A percentile compares a stretch with the other conserved stretches of the same genome.
Evolutionary conservation across 2,113 vertebrate genomes (phyloP).

Genomic region (Rissa tridactyla): DNA sequence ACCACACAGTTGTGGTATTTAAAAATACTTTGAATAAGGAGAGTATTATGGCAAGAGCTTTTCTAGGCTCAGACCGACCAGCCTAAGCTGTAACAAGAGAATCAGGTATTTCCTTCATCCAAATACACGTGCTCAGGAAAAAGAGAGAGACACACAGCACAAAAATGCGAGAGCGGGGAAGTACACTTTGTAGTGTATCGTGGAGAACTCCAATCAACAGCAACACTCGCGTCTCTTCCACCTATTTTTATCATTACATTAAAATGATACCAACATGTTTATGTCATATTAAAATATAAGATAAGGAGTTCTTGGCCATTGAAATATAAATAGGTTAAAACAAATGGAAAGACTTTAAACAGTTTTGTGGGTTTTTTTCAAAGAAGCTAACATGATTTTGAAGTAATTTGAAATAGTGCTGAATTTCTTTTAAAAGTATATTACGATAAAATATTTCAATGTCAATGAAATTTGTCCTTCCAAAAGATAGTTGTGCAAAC

Average conservation of each 20-base stretch:
- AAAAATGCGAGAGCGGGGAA: neutral
- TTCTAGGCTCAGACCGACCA: neutral
- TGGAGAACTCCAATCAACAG: neutral
- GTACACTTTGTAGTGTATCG: neutral
- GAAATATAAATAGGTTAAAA: neutral
- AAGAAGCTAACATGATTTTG: neutral
- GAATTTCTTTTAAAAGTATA: neutral
- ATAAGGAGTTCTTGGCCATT: neutral
- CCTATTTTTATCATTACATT: neutral
- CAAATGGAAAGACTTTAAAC: neutral
- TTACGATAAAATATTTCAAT: neutral
- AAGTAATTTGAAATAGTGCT: neutral
- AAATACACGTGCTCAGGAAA: neutral
- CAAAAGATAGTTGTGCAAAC: neutral
- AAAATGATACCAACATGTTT: neutral
- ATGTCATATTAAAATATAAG: neutral
- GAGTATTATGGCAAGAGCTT: neutral
- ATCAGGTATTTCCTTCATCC: neutral
- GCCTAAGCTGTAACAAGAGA: neutral
- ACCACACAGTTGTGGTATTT: neutral
- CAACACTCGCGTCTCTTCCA: neutral
- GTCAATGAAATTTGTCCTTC: neutral
- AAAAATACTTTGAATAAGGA: neutral
- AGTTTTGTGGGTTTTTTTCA: neutral
- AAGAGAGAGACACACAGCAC: fast-evolving